Conservation (phyloP, 2,888 invertebrate genomes). For the Therioaphis trifolii region DNA sequence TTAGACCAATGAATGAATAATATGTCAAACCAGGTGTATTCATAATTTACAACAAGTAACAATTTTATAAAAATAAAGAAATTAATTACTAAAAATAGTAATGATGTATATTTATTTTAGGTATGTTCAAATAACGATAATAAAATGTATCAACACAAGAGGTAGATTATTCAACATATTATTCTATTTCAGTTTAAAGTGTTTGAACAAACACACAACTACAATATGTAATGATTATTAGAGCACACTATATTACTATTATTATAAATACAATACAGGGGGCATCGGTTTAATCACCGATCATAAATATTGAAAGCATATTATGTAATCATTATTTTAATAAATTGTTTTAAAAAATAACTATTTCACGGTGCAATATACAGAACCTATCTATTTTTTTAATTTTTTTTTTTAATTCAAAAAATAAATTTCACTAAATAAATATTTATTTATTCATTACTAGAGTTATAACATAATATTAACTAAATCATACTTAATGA, state of each 20-base stretch:
- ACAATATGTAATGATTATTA: neutral
- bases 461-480: no score
- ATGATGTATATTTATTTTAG: neutral
- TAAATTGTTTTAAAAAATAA: no score
- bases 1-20: slow-evolving; percentile 44
- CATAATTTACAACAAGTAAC: slow-evolving; percentile 21
- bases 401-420: no score
- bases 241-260: neutral
- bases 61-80: slow-evolving; percentile 17
- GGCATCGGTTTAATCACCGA: no score
- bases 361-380: no score
- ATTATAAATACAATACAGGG: neutral
- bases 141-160: neutral
- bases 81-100: neutral
- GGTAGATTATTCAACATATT: no score
- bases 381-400: no score
- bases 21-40: slow-evolving; percentile 46
- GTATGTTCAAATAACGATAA: neutral
- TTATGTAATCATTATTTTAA: no score
- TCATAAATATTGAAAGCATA: no score
- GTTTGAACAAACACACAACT: neutral
- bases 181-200: neutral
- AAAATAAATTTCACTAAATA: no score
- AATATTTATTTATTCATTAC: no score
- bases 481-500: neutral